Conservation (phyloP, 2,888 invertebrate species). For the Fissipunctia ypsillon region DNA sequence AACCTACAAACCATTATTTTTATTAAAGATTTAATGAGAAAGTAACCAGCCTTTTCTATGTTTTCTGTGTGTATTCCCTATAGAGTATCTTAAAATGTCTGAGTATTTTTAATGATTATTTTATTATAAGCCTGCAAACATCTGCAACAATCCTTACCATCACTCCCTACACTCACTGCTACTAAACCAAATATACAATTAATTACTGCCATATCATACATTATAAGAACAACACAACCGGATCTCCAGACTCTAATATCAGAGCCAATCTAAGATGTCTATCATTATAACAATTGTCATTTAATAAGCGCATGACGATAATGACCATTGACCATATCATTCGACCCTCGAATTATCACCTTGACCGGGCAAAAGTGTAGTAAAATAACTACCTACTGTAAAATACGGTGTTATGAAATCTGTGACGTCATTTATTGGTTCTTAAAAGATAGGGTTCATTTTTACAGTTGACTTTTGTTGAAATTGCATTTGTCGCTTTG, state of each 20-base stretch:
- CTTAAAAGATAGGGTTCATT: too few species aligned
- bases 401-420: constrained; percentile 46
- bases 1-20: background rate
- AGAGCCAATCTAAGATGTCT: constrained; percentile 45
- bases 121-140: too few species aligned
- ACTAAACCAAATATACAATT: constrained; percentile 1
- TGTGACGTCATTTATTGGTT: constrained; percentile 37
- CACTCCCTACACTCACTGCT: too few species aligned
- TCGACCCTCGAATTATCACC: constrained; percentile 55
- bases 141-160: too few species aligned
- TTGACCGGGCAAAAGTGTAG: constrained; percentile 62
- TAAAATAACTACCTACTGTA: constrained; percentile 42
- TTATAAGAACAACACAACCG: constrained; percentile 23
- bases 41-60: background rate
- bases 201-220: background rate
- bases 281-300: constrained; percentile 56
- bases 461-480: too few species aligned
- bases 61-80: background rate
- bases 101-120: too few species aligned
- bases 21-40: background rate
- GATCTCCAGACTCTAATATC: constrained; percentile 14
- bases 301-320: constrained; percentile 54
- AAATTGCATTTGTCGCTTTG: too few species aligned
- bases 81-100: background rate
- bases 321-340: constrained; percentile 50